Evolutionary conservation across 1,140 invertebrate genomes (phyloP).

Genomic region (Halictus rubicundus): DNA sequence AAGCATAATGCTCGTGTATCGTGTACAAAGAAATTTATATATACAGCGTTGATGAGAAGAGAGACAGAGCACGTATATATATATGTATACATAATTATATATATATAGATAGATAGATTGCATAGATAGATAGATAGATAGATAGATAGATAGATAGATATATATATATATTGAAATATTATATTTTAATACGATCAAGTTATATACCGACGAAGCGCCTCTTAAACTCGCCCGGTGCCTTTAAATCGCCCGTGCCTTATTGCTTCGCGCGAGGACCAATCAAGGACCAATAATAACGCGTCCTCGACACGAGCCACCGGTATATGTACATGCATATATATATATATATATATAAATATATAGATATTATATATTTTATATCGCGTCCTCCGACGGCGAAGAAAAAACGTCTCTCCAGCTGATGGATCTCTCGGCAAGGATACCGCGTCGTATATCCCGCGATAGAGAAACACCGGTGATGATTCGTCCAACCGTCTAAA

Average conservation of each 20-base stretch:
- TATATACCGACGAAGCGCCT: conserved; percentile 48
- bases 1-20: conserved; percentile 57
- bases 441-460: background rate
- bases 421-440: conserved; percentile 25
- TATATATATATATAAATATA: too few species aligned
- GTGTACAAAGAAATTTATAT: conserved; percentile 63
- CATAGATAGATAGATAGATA: conserved; percentile 43
- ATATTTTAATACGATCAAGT: conserved; percentile 66
- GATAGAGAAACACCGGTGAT: conserved; percentile 31
- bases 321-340: background rate
- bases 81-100: background rate
- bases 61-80: background rate
- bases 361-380: background rate
- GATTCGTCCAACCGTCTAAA: conserved; percentile 25
- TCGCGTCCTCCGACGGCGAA: conserved; percentile 8
- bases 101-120: conserved; percentile 7
- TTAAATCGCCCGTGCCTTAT: conserved; percentile 69
- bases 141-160: conserved; percentile 44
- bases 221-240: conserved; percentile 58
- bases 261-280: conserved; percentile 56
- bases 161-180: conserved; percentile 61
- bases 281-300: conserved; percentile 56
- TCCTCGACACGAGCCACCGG: conserved; percentile 30
- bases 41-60: conserved; percentile 28
- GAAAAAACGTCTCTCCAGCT: conserved; percentile 1